Evolutionary conservation across 1,140 invertebrate species (phyloP).

Genomic region (Aphaenogaster floridana): DNA sequence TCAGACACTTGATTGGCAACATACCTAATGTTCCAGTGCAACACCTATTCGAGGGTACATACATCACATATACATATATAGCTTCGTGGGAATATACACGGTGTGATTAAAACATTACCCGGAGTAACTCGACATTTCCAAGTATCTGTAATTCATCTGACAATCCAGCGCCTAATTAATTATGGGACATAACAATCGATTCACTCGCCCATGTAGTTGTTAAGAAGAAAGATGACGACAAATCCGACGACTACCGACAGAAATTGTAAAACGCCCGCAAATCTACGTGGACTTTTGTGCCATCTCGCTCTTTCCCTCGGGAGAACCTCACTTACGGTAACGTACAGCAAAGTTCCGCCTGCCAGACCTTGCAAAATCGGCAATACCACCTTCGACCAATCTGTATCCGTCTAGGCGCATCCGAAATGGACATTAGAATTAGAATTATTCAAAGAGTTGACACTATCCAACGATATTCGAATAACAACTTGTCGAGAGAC

Average conservation of each 20-base stretch:
- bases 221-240: constrained; percentile 88
- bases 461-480: not conserved
- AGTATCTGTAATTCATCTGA: not conserved
- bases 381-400: constrained; percentile 65
- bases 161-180: not conserved
- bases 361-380: constrained; percentile 90
- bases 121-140: not conserved
- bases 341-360: constrained; percentile 97
- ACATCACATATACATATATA: no score
- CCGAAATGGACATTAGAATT: not conserved
- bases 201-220: constrained; percentile 85
- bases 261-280: constrained; percentile 89
- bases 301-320: constrained; percentile 92
- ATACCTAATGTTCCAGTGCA: not conserved
- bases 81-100: not conserved
- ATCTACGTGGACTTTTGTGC: constrained; percentile 86
- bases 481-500: not conserved
- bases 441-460: not conserved
- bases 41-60: not conserved
- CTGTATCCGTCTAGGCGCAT: constrained; percentile 53
- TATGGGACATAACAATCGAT: no score
- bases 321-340: constrained; percentile 96
- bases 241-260: constrained; percentile 88
- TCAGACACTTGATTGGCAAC: not conserved
- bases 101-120: not conserved